Base-by-base conservation (phyloP, 1,140 invertebrate genomes). In the Marisa cornuarietis region DNA sequence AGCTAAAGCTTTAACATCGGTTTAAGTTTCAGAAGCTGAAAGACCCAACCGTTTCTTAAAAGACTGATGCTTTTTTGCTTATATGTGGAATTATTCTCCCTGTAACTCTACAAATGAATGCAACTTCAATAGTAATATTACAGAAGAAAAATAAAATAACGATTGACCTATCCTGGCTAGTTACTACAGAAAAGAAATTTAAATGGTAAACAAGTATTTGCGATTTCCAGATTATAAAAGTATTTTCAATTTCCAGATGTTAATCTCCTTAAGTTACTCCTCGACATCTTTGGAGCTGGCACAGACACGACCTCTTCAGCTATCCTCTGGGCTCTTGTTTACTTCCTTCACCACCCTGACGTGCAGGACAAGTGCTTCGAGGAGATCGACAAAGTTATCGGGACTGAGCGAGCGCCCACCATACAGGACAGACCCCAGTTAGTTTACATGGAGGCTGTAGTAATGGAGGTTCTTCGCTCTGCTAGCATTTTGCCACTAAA, bases 321-420 rank as follows among this genome's bases (percentile, higher is more conserved):
- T 10, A 73, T 89, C 6, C 69, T 68, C 14, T 85, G 81, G 76
- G 79, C 72, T 0, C 49, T 90, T 7, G 76, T 88, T 24, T 83
- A 85, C 66, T 74, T 89, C 68, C 76, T 86, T 54, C 77, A 78
- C 5, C 76, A 88, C 77, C 88, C 86, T 16, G 76, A 88, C 24
- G 77, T 80, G 0, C 79, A 82, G 51, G 69, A 68, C 13, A 80
- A 71, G 66, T 71, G 82, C 20, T 65, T 66, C 69, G 31, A 74
- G 22, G 81, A 82, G 66, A 79, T 82, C 14, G 20, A n/a, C 31
- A 20, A 31, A 22, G 66, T 71, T 0, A 94, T 98, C 20, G 97
- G 96, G 49, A 93, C 94, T 49, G 71, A 85, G 13, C 93, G 96
- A 31, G 91, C 96, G 85, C 96, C 96, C 0, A 93, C 92, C 24